Percentiles rank a stretch among this genome's conserved stretches.
These are phyloP conservation scores for Aspidapion aeneum DNA, from an alignment of 2,888 invertebrate species.

Conservation along the genomic window DNA sequence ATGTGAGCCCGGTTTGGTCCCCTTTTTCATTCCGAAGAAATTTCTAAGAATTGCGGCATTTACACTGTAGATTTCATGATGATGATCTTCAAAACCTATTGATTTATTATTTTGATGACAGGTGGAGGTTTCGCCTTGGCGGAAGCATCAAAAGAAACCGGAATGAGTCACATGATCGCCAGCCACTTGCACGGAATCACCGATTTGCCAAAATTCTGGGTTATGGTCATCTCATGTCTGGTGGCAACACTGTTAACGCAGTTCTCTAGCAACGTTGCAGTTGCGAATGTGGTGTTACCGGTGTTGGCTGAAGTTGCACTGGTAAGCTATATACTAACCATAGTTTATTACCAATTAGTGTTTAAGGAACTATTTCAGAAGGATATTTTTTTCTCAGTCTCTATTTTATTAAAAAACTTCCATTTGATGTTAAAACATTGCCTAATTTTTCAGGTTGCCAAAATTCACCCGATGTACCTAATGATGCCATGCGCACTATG, in stretches of 20 bases:
- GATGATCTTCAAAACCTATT: too few species aligned
- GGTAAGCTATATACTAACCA: constrained; percentile 33
- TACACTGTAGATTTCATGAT: too few species aligned
- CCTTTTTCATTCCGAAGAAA: background rate
- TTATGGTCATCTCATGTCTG: constrained; percentile 72
- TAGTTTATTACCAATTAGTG: constrained; percentile 2
- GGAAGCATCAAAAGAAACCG: constrained; percentile 73
- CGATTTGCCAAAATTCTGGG: constrained; percentile 58
- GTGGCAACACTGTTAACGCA: constrained; percentile 83
- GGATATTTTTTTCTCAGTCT: background rate
- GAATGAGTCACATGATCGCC: constrained; percentile 72
- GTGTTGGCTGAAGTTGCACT: constrained; percentile 75
- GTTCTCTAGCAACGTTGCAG: constrained; percentile 87
- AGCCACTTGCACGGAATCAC: constrained; percentile 63
- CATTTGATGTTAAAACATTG: too few species aligned
- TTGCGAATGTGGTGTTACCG: constrained; percentile 83
- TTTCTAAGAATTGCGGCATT: background rate
- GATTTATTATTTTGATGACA: too few species aligned
- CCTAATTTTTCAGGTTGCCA: constrained; percentile 36
- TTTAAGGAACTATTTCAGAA: background rate
- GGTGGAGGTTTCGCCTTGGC: constrained; percentile 93
- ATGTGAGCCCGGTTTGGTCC: background rate
- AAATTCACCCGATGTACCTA: constrained; percentile 81
- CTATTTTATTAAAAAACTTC: too few species aligned
- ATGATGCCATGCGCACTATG: constrained; percentile 87